Conservation (phyloP, 2,888 invertebrate genomes). For the Cactoblastis cactorum region DNA sequence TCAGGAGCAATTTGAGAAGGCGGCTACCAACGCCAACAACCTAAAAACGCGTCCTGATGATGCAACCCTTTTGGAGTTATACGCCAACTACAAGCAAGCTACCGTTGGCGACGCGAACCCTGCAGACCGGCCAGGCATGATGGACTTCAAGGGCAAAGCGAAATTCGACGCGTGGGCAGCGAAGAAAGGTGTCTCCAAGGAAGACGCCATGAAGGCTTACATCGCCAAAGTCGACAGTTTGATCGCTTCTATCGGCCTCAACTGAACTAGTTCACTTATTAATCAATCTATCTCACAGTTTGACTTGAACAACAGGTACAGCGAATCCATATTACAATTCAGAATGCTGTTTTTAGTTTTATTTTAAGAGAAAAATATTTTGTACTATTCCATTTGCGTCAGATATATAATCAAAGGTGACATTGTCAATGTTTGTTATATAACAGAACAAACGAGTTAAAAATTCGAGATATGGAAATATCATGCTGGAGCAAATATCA, state of each 20-base stretch:
- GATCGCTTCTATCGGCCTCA: slow-evolving; percentile 79
- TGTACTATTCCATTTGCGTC: too few relatives aligned
- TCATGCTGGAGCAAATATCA: too few relatives aligned
- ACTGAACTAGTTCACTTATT: slow-evolving; percentile 44
- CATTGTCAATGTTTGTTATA: too few relatives aligned
- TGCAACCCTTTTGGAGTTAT: not conserved
- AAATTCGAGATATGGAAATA: too few relatives aligned
- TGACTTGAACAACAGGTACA: not conserved
- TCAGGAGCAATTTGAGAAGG: not conserved
- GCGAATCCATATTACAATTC: too few relatives aligned
- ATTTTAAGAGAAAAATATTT: too few relatives aligned
- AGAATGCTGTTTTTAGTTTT: too few relatives aligned
- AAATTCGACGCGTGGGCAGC: slow-evolving; percentile 97
- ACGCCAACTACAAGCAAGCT: not conserved
- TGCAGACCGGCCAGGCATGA: slow-evolving; percentile 91
- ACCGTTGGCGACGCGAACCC: not conserved
- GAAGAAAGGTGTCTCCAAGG: slow-evolving; percentile 87
- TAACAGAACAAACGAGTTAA: too few relatives aligned
- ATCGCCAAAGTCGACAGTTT: slow-evolving; percentile 85
- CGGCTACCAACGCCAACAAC: not conserved
- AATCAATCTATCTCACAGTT: not conserved
- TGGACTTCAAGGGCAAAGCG: slow-evolving; percentile 96
- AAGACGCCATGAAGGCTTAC: slow-evolving; percentile 92
- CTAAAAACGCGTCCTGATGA: not conserved
- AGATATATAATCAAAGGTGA: too few relatives aligned